Evolutionary conservation across 1,140 invertebrate species (phyloP).

Genomic region (Eumaeus atala): DNA sequence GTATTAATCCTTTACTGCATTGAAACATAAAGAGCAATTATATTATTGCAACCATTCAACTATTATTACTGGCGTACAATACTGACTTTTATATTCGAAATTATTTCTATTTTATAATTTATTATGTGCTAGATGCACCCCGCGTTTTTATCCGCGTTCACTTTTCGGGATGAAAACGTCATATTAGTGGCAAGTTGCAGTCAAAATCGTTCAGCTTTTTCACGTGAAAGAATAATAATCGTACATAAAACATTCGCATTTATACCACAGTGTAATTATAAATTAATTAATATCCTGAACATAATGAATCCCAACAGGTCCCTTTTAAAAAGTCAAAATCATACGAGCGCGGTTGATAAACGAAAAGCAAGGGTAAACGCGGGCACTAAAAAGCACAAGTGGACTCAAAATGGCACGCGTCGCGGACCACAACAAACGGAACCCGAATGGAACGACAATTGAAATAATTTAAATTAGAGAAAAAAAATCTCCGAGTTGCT

Average conservation of each 20-base stretch:
- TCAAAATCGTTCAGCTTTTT: too few species aligned
- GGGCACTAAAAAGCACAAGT: constrained; percentile 67
- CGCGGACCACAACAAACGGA: constrained; percentile 59
- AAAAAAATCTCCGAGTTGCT: constrained; percentile 61
- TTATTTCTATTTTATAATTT: too few species aligned
- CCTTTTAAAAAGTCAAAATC: constrained; percentile 43
- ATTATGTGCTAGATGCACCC: too few species aligned
- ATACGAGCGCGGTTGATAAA: constrained; percentile 26
- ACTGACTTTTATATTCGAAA: too few species aligned
- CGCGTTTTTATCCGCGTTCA: too few species aligned
- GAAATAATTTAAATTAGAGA: constrained; percentile 72
- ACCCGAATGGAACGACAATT: constrained; percentile 56
- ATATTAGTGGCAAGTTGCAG: too few species aligned
- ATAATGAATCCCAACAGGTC: constrained; percentile 19
- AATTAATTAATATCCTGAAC: constrained; percentile 16
- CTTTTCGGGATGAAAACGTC: too few species aligned
- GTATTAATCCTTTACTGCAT: too few species aligned
- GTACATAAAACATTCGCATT: neutral
- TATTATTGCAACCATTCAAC: too few species aligned
- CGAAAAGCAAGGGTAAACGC: constrained; percentile 54
- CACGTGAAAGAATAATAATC: too few species aligned
- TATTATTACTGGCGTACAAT: too few species aligned
- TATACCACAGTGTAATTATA: neutral
- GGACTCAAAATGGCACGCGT: constrained; percentile 63
- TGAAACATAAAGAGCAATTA: too few species aligned